Evolutionary conservation across 2,888 invertebrate species (phyloP).

Genomic region (Drosophila suboccidentalis): DNA sequence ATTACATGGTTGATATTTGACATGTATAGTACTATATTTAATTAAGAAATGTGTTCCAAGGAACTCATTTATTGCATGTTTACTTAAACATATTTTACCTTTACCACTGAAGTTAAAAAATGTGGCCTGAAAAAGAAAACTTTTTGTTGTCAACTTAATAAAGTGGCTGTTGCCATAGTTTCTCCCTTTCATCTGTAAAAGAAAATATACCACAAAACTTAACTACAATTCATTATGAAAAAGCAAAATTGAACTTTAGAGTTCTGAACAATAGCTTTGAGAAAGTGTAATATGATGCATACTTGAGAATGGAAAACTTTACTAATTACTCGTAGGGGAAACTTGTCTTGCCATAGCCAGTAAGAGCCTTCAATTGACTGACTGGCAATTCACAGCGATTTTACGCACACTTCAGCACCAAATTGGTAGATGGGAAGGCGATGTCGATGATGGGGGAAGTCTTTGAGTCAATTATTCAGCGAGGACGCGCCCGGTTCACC

Average conservation of each 20-base stretch:
- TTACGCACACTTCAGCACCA: constrained; percentile 1
- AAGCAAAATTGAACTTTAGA: neutral
- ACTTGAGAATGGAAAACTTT: constrained; percentile 47
- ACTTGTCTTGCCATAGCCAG: neutral
- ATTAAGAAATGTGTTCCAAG: no score
- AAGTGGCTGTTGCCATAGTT: neutral
- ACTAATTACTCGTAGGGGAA: constrained; percentile 43
- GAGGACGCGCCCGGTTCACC: constrained; percentile 6
- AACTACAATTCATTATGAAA: neutral
- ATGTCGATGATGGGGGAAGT: neutral
- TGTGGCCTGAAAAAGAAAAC: no score
- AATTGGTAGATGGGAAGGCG: neutral
- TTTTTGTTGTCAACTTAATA: neutral
- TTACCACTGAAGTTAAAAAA: no score
- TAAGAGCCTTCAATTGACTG: constrained; percentile 1
- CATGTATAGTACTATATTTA: no score
- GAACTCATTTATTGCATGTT: no score
- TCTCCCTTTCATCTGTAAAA: neutral
- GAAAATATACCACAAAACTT: neutral
- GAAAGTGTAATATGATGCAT: constrained; percentile 38
- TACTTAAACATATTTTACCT: no score
- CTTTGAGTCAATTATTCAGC: constrained; percentile 41
- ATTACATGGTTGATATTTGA: neutral
- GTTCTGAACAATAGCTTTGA: constrained; percentile 1
- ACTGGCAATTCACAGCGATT: constrained; percentile 12